Base-by-base conservation (phyloP, 1,140 invertebrate species). In the Zeugodacus cucurbitae region DNA sequence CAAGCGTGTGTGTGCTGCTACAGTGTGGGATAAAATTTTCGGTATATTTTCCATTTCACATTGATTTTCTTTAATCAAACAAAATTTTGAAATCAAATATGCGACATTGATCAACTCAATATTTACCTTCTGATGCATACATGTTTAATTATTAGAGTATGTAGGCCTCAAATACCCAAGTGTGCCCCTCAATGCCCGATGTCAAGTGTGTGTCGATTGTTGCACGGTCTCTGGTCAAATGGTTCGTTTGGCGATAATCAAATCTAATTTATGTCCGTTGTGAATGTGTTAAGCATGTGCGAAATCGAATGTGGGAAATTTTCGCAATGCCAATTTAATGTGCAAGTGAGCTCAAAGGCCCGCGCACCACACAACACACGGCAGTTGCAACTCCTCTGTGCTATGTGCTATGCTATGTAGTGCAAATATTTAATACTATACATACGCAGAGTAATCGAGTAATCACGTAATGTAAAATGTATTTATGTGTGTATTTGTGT, bases 231-330 rank as follows among this genome's bases (percentile, higher is more conserved):
- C 70, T 74, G 70, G 32, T 37, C 20, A 41, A 74, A 74, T 29
- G 70, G 70, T 41, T 37, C 70, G 70, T 41, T 74, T 74, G 70
- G 70, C 70, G 70, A 7, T 74, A 74, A 74, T 74, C 34, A 74
- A 74, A 74, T 74, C 34, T 41, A 74, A 74, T 74, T 74, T 74
- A 26, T 74, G 34, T 34, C 34, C 32, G 22, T 41, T 74, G 70
- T 74, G 37, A 74, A 74, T 74, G 34, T 74, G 70, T 74, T 74
- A 74, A 37, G 70, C 37, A 74, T 74, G 70, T 74, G 70, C 37
- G 1, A 74, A 74, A 74, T 74, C 20, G 70, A 20, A 74, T 41
- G 70, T 41, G 70, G 37, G 70, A 22, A 41, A 74, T 29, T 37
- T 74, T 22, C 70, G 37, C 11, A 74, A 74, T 74, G 37, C 34